A percentile compares a stretch with the other conserved stretches of the same genome.
These are phyloP conservation scores for Saccostrea echinata DNA, from an alignment of 1,140 invertebrate species.

Conservation along the genomic window DNA sequence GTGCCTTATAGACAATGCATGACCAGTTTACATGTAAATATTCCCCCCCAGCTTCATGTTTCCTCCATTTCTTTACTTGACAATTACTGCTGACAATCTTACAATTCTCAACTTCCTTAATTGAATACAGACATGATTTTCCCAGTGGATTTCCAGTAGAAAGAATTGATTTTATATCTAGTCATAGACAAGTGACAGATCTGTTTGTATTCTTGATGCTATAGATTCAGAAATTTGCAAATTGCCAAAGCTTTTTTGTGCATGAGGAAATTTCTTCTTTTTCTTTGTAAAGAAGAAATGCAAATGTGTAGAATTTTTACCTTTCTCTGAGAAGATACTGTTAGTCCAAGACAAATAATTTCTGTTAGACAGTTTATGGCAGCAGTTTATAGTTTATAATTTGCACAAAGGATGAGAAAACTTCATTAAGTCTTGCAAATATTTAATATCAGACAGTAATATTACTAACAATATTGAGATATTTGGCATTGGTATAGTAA, in stretches of 20 bases:
- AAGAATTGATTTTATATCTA: slow-evolving; percentile 17
- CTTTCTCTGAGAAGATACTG: too few relatives aligned
- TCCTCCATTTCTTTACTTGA: neutral
- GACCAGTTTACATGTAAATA: too few relatives aligned
- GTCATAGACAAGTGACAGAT: neutral
- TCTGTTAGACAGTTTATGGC: too few relatives aligned
- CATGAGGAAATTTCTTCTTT: neutral
- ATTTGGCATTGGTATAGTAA: too few relatives aligned
- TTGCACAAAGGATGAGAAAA: too few relatives aligned
- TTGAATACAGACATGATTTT: neutral
- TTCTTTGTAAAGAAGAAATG: neutral
- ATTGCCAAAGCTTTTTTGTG: neutral
- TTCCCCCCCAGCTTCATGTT: neutral
- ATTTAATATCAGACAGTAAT: too few relatives aligned
- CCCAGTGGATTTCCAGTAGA: neutral
- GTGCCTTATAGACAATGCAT: too few relatives aligned
- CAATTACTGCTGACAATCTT: neutral
- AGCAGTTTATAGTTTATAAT: too few relatives aligned
- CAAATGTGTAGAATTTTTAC: too few relatives aligned
- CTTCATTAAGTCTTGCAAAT: too few relatives aligned
- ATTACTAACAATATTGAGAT: too few relatives aligned
- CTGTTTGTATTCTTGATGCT: neutral
- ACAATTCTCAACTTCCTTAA: neutral
- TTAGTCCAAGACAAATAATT: too few relatives aligned
- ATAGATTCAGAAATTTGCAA: neutral